These are phyloP conservation scores for Stenoptilia bipunctidactyla DNA, from an alignment of 2,888 invertebrate species.

Conservation along the genomic window DNA sequence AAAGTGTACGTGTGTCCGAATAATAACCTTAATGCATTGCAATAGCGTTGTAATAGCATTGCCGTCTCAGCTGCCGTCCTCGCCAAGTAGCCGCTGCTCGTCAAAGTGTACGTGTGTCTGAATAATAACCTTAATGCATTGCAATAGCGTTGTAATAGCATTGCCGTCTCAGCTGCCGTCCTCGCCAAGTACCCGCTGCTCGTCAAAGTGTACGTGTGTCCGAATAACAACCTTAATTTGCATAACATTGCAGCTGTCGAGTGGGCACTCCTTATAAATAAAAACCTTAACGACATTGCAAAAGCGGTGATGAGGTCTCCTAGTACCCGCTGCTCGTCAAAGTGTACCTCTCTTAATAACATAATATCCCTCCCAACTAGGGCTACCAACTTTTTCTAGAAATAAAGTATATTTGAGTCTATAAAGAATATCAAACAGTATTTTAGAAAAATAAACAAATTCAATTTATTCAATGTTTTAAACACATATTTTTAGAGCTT, in stretches of 20 bases:
- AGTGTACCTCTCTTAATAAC: no score
- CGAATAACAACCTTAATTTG: no score
- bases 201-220: no score
- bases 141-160: no score
- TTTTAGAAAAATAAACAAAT: no score
- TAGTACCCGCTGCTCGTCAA: conserved; percentile 88
- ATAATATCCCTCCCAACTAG: conserved; percentile 93
- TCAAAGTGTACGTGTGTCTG: no score
- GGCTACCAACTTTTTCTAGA: conserved; percentile 92
- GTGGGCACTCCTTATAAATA: conserved; percentile 87
- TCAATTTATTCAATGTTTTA: no score
- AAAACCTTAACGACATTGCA: conserved; percentile 78
- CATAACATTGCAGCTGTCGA: no score
- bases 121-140: no score
- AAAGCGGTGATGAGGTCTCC: conserved; percentile 78
- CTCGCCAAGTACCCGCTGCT: conserved; percentile 90
- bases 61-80: conserved; percentile 74
- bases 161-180: conserved; percentile 69
- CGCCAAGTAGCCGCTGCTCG: conserved; percentile 89
- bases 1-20: conserved; percentile 93
- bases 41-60: not conserved
- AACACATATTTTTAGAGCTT: not conserved
- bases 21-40: no score
- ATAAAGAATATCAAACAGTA: no score
- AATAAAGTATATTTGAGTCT: conserved; percentile 91